phyloP scores from a whole-genome alignment of 1,140 invertebrate genomes.

The Gonatopus flavifemur region DNA sequence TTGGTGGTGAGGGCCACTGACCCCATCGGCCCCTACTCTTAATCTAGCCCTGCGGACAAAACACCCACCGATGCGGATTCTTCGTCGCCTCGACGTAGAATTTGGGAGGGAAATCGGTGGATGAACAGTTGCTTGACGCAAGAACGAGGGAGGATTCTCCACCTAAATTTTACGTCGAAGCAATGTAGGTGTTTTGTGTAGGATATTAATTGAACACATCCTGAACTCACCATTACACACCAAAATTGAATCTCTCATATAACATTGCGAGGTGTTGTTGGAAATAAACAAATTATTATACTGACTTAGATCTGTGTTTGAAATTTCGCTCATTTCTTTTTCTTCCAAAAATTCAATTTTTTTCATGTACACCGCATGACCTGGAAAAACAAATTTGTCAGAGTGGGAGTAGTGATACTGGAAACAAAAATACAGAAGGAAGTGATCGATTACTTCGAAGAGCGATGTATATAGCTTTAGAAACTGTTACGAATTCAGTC shows the following conservation, averaged over 20 bases:
- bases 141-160: no score
- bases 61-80: no score
- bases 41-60: no score
- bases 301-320: conserved; percentile 4
- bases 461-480: conserved; percentile 15
- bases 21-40: no score
- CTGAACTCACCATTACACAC: no score
- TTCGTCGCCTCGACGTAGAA: no score
- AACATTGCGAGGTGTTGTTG: not conserved
- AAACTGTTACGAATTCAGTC: conserved; percentile 1
- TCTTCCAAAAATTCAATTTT: conserved; percentile 26
- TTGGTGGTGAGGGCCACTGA: no score
- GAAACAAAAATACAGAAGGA: not conserved
- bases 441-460: conserved; percentile 24
- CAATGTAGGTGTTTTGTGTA: no score
- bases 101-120: no score
- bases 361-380: conserved; percentile 25
- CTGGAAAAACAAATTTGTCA: conserved; percentile 19
- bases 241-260: not conserved
- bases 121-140: no score
- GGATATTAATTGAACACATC: no score
- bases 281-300: conserved; percentile 3
- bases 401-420: not conserved
- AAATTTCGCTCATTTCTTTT: conserved; percentile 2
- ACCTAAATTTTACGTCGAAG: no score